Evolutionary conservation across 2,113 vertebrate species (phyloP).

Genomic region (Blennius ocellaris): DNA sequence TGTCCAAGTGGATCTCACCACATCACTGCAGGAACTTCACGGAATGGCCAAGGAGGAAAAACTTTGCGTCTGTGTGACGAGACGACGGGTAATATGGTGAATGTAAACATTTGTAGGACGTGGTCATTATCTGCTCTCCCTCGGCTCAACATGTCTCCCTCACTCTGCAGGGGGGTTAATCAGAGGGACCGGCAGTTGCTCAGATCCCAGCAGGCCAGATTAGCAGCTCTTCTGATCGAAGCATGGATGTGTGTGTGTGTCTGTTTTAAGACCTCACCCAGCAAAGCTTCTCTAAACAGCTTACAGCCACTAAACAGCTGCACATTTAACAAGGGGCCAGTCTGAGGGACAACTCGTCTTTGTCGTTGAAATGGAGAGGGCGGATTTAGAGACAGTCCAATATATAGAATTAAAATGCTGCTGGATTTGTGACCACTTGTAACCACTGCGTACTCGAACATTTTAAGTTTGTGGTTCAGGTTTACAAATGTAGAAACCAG

Average conservation of each 20-base stretch:
- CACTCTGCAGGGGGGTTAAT: constrained; percentile 61
- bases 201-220: constrained; percentile 61
- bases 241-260: constrained; percentile 56
- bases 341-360: constrained; percentile 51
- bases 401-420: neutral
- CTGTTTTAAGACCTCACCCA: constrained; percentile 53
- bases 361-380: constrained; percentile 45
- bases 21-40: neutral
- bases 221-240: constrained; percentile 64
- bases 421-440: neutral
- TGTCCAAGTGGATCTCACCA: constrained; percentile 27
- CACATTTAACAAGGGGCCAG: constrained; percentile 68
- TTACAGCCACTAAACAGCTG: constrained; percentile 77
- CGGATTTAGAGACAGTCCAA: constrained; percentile 31
- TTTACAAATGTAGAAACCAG: no score
- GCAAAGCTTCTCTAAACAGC: constrained; percentile 76
- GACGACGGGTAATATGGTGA: neutral
- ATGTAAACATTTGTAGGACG: constrained; percentile 9
- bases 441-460: no score
- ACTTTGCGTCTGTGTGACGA: no score
- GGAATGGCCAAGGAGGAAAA: neutral
- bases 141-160: constrained; percentile 7
- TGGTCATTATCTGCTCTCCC: neutral
- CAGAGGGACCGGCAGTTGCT: constrained; percentile 73
- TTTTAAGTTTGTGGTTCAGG: no score